These are phyloP conservation scores for Stichopus horrens DNA, from an alignment of 53 echinoderm and acorn worm genomes.

Conservation along the genomic window DNA sequence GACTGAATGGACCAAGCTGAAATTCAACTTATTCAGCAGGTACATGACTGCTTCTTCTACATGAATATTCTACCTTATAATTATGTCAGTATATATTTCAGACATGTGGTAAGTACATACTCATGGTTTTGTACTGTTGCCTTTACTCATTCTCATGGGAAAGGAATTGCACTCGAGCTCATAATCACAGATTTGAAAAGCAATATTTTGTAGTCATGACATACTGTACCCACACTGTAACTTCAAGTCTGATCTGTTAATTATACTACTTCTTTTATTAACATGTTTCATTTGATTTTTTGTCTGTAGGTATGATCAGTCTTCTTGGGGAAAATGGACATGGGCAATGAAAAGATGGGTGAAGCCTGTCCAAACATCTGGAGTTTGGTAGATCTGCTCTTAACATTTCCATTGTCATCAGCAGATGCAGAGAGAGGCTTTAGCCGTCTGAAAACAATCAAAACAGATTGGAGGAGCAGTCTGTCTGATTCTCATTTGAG, in stretches of 20 bases:
- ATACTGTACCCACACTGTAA: neutral
- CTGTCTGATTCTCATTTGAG: constrained; percentile 9
- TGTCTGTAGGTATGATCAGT: constrained; percentile 13
- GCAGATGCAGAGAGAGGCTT: constrained; percentile 39
- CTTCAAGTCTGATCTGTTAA: no score
- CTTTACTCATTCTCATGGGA: neutral
- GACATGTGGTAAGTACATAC: neutral
- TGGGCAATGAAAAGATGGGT: neutral
- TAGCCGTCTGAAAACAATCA: constrained; percentile 4
- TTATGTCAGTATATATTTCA: neutral
- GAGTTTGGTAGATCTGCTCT: constrained; percentile 17
- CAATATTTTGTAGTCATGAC: neutral
- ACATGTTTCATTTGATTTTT: neutral
- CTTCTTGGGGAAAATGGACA: constrained; percentile 4
- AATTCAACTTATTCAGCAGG: neutral
- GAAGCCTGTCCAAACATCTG: constrained; percentile 15
- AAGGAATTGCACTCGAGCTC: neutral
- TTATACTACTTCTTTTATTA: neutral
- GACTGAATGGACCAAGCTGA: constrained; percentile 4
- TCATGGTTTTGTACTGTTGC: neutral
- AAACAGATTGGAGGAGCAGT: neutral
- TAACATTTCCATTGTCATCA: constrained; percentile 10
- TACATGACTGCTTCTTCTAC: neutral
- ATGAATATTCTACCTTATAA: neutral
- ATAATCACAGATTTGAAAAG: constrained; percentile 10